A percentile compares a stretch with the other conserved stretches of the same genome.
Evolutionary conservation across 2,888 invertebrate species (phyloP).

Genomic region (Aleiodes leptofemur): DNA sequence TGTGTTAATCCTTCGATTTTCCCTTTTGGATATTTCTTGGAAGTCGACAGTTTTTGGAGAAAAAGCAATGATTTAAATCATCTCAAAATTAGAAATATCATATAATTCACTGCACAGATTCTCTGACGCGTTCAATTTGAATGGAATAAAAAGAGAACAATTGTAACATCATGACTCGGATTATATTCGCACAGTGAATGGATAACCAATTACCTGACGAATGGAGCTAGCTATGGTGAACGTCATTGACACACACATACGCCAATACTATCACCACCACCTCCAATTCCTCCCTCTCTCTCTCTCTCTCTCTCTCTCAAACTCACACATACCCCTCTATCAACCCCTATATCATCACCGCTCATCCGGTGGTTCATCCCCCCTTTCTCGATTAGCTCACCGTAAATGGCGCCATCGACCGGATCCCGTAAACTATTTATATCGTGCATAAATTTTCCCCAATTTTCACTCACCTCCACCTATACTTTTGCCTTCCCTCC

Average conservation of each 20-base stretch:
- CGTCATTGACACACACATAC: slow-evolving; percentile 48
- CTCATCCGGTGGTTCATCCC: slow-evolving; percentile 37
- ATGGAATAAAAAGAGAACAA: slow-evolving; percentile 48
- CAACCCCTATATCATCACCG: slow-evolving; percentile 34
- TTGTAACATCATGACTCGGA: slow-evolving; percentile 62
- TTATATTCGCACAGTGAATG: slow-evolving; percentile 63
- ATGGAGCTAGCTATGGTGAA: slow-evolving; percentile 61
- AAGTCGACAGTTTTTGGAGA: too few species aligned
- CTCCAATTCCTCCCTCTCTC: slow-evolving; percentile 24
- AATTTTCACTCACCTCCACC: slow-evolving; percentile 26
- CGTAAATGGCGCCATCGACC: slow-evolving; percentile 51
- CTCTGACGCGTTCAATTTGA: slow-evolving; percentile 13
- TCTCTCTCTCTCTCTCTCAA: slow-evolving; percentile 25
- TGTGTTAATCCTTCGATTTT: too few species aligned
- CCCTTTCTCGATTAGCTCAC: slow-evolving; percentile 50
- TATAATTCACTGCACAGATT: not conserved
- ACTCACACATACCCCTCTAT: slow-evolving; percentile 18
- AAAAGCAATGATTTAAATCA: not conserved
- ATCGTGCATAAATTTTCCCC: slow-evolving; percentile 63
- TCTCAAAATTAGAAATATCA: not conserved
- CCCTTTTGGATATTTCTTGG: too few species aligned
- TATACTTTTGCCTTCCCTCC: not conserved
- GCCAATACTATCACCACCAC: slow-evolving; percentile 42
- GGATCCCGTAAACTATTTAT: slow-evolving; percentile 65
- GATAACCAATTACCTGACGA: slow-evolving; percentile 69